Evolutionary conservation across 2,797 vertebrate species (phyloP), one percentile per base, ranked within the genome.

Genomic region (Cynodonichthys magdalenae): DNA sequence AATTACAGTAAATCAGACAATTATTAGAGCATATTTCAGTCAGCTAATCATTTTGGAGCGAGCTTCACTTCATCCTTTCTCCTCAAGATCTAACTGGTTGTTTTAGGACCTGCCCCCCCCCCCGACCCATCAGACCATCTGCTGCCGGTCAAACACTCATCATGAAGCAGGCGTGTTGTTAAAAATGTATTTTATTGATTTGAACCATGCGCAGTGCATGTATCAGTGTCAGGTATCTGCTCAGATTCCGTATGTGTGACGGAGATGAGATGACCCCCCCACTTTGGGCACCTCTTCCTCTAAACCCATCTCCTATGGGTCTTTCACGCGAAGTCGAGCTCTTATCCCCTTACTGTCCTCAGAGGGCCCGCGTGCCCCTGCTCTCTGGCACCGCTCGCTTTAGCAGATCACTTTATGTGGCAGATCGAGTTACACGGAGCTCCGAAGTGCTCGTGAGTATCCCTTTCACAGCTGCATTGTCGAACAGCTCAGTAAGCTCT

Each of bases 111-210:
- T 58, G 19, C 17, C 18, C 24, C 52, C 54, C 61, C 54, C 61
- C 54, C 49, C 1, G 60, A 24, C 49, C 49, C 61, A 15, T 53
- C 49, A 2, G 46, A 15, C 72, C 59, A 1, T 66, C 59, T 82
- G 66, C 70, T 60, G 74, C 53, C 2, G 50, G 73, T 66, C 63
- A 44, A 44, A 53, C 41, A 53, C 42, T 39, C 53, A 36, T 27
- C 65, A 29, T 52, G 8, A 53, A 15, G 19, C 63, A 39, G 58
- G 70, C 53, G 18, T 29, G 53, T 67, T 62, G 17, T 56, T 42
- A 54, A 66, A 80, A 82, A 85, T 77, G 74, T 45, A 46, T 75
- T 78, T 76, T 72, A 86, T 84, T 31, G 81, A 83, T 61, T 60
- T 45, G 17, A 49, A 60, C 77, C 74, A 42, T 42, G 47, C 48